A percentile compares a stretch with the other conserved stretches of the same genome.
Evolutionary conservation across 2,113 vertebrate genomes (phyloP).

Genomic region (Panthera uncia): DNA sequence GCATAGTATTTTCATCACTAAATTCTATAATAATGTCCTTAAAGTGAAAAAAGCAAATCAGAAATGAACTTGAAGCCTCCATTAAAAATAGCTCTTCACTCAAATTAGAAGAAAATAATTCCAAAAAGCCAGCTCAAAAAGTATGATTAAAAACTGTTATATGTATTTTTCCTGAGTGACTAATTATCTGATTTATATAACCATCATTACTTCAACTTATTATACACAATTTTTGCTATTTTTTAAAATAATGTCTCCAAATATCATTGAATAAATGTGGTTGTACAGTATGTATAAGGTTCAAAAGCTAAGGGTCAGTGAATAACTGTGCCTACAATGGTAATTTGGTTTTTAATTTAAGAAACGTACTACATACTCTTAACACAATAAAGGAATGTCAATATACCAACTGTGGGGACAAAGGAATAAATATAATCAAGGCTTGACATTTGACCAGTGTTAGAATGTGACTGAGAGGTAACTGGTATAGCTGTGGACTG

Average conservation of each 20-base stretch:
- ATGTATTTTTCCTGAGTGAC: conserved; percentile 7
- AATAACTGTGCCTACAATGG: neutral
- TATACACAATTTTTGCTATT: conserved; percentile 7
- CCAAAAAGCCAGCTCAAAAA: conserved; percentile 15
- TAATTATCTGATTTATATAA: neutral
- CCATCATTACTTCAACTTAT: neutral
- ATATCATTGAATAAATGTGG: neutral
- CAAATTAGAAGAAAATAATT: conserved; percentile 40
- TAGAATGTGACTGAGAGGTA: conserved; percentile 4
- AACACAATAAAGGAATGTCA: conserved; percentile 7
- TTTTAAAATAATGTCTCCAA: conserved; percentile 11
- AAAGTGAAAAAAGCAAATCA: conserved; percentile 17
- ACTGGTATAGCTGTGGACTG: neutral
- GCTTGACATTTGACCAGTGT: neutral
- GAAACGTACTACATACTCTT: neutral
- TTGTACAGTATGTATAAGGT: neutral
- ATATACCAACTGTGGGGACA: neutral
- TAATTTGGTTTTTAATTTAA: conserved; percentile 42
- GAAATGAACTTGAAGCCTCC: neutral
- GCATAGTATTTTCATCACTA: neutral
- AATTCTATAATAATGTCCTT: conserved; percentile 14
- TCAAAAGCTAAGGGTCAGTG: conserved; percentile 3
- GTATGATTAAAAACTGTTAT: conserved; percentile 6
- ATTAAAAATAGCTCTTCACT: neutral
- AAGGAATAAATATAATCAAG: conserved; percentile 21